Conservation (phyloP, 2,888 invertebrate species). For the Sarcophaga subvicina region DNA sequence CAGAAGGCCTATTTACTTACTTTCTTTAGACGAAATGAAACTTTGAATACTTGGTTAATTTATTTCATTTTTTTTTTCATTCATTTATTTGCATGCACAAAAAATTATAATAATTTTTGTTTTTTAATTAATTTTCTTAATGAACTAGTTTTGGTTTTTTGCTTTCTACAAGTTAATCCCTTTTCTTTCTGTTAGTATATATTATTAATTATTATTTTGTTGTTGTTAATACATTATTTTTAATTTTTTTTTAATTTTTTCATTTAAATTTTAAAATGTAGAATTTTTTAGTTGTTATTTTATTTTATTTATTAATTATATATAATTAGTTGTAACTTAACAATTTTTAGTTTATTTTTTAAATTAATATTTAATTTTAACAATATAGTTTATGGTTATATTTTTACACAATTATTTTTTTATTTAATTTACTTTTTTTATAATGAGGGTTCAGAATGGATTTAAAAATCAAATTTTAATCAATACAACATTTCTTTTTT, state of each 20-base stretch:
- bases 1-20: too few relatives aligned
- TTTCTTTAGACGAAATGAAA: background rate
- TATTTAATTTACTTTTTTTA: background rate
- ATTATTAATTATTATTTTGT: slow-evolving; percentile 44
- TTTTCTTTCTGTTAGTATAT: slow-evolving; percentile 52
- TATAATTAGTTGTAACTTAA: slow-evolving; percentile 63
- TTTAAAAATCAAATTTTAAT: too few relatives aligned
- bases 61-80: slow-evolving; percentile 44
- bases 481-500: too few relatives aligned
- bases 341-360: slow-evolving; percentile 52
- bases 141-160: slow-evolving; percentile 40
- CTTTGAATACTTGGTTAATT: background rate
- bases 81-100: slow-evolving; percentile 78
- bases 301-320: slow-evolving; percentile 55
- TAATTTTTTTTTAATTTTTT: slow-evolving; percentile 53
- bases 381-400: slow-evolving; percentile 34
- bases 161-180: slow-evolving; percentile 69
- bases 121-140: slow-evolving; percentile 41
- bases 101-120: slow-evolving; percentile 73
- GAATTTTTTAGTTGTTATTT: background rate
- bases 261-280: slow-evolving; percentile 50
- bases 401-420: slow-evolving; percentile 19
- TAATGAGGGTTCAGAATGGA: background rate
- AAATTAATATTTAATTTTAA: slow-evolving; percentile 55
- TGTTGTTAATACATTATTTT: background rate